Evolutionary conservation across 2,797 vertebrate genomes (phyloP).

Genomic region (Ctenopoma multispine): DNA sequence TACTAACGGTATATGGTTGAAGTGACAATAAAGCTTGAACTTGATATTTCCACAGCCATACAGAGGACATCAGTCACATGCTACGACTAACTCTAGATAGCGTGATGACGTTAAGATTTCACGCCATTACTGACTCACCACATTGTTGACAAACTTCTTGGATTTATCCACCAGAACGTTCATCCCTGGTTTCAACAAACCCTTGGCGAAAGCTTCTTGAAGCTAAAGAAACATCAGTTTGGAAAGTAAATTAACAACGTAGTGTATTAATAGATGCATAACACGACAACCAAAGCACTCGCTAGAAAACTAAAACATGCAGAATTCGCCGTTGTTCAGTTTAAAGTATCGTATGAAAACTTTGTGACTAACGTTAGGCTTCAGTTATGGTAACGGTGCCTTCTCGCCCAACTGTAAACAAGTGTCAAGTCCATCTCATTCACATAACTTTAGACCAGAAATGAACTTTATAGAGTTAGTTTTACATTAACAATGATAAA

Average conservation of each 20-base stretch:
- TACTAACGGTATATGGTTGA: no score
- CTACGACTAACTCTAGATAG: no score
- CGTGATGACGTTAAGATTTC: not conserved
- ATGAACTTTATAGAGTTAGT: not conserved
- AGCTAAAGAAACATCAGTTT: slow-evolving; percentile 78
- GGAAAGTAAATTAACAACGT: not conserved
- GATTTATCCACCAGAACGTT: slow-evolving; percentile 86
- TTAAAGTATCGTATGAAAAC: no score
- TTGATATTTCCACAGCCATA: no score
- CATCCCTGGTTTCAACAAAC: slow-evolving; percentile 91
- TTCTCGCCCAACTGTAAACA: not conserved
- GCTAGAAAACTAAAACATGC: no score
- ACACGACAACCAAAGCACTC: not conserved
- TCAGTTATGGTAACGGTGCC: not conserved
- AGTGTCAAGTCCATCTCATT: not conserved
- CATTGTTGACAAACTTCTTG: slow-evolving; percentile 85
- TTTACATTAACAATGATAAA: not conserved
- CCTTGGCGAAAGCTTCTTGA: slow-evolving; percentile 91
- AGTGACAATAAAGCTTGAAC: no score
- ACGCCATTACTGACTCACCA: slow-evolving; percentile 74
- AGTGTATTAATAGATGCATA: not conserved
- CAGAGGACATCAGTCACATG: no score
- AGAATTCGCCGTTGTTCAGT: not conserved
- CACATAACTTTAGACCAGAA: not conserved
- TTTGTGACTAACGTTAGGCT: not conserved